Conservation (phyloP, 2,888 invertebrate species). For the Nomada fabriciana region DNA sequence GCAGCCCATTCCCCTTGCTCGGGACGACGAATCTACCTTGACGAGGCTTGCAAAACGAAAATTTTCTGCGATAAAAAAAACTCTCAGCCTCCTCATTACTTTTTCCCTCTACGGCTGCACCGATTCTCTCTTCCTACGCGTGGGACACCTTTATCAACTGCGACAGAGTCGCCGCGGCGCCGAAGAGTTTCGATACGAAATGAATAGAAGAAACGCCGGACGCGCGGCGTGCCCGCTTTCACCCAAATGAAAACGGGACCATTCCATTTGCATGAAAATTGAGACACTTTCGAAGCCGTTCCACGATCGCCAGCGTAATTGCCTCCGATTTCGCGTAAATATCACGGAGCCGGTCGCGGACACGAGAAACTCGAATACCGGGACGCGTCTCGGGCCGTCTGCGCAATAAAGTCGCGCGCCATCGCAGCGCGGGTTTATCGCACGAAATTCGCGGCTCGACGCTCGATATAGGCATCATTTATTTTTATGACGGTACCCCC, state of each 20-base stretch:
- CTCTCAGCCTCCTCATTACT: too few relatives aligned
- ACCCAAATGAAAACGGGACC: conserved; percentile 9
- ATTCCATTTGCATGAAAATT: conserved; percentile 28
- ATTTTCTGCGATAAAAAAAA: too few relatives aligned
- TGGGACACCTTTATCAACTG: too few relatives aligned
- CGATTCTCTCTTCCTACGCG: too few relatives aligned
- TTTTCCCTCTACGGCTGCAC: too few relatives aligned
- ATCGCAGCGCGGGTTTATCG: conserved; percentile 14
- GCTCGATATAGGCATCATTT: conserved; percentile 44
- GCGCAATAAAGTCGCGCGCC: conserved; percentile 12
- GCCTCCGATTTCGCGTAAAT: conserved; percentile 7
- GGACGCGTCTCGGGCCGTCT: not conserved
- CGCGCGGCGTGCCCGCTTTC: conserved; percentile 16
- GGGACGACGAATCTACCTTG: not conserved
- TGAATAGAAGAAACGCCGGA: not conserved
- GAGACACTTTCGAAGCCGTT: not conserved
- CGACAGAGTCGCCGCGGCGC: too few relatives aligned
- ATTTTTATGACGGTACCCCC: conserved; percentile 29
- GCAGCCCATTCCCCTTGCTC: not conserved
- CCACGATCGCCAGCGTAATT: not conserved
- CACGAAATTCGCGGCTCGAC: conserved; percentile 8
- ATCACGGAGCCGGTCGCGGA: conserved; percentile 1
- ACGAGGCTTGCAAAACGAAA: not conserved
- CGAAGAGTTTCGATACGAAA: not conserved
- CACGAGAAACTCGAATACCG: conserved; percentile 11